Base-by-base conservation (phyloP, 2,888 invertebrate species). In the Apotomis betuletana region DNA sequence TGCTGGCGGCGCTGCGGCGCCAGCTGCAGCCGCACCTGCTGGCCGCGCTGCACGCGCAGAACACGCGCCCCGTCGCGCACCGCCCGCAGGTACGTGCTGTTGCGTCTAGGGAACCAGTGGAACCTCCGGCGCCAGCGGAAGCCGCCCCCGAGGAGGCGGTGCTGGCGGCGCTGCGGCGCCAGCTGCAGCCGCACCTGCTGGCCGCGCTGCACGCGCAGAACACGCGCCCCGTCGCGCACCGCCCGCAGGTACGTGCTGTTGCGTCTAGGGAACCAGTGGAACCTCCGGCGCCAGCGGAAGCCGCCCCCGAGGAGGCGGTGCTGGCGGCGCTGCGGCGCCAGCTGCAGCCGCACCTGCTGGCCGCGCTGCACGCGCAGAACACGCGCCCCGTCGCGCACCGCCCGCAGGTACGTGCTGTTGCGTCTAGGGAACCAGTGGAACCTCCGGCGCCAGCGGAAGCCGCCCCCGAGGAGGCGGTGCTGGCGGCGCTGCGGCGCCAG, bases 11-110 rank as follows among this genome's bases (percentile, higher is more conserved):
- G 61, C 89, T 96, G 77, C 93, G 96, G 10, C 91, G 95, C 27
- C 96, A 96, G 85, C 94, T 96, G 78, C 96, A 96, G 83, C 96
- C 96, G 69, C 96, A 96, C 84, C 87, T 96, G 72, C 94, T 95
- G 84, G 94, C 95, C 91, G 95, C 95, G 8, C 90, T 95, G 63
- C 90, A 95, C 76, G 93, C 94, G 69, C 94, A 94, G 71, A 91
- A 92, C 76, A 77, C 75, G 76, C 74, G 72, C 62, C 73, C 79
- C 77, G 57, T 65, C 77, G 41, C 78, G 75, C 76, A 77, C 76
- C 67, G 61, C 49, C 62, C 54, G 36, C 71, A 70, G 70, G 70
- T 68, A 15, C 15, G 15, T 1, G 0, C 15, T 1, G 0, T 1
- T 15, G 15, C 15, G 0, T 15, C 15, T 15, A 15, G 0, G 1